Percentiles rank a stretch among this genome's conserved stretches.
These are phyloP conservation scores for Porites australiensis DNA, from an alignment of 64 coral and sea anemone species.

Conservation along the genomic window DNA sequence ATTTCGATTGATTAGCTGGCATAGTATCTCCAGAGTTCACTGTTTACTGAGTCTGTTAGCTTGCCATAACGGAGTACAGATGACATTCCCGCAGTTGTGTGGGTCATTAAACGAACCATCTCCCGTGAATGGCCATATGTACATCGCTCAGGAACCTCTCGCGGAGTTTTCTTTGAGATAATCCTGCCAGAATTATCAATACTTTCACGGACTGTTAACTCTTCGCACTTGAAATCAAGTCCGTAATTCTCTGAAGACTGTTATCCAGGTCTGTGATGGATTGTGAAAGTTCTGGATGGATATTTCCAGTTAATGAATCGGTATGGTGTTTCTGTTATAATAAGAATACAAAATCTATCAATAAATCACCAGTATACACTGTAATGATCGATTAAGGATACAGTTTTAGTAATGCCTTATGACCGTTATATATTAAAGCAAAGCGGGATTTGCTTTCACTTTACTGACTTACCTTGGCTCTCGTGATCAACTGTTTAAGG, in stretches of 20 bases:
- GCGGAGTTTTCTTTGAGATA: no score
- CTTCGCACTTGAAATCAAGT: conserved; percentile 12
- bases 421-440: background rate
- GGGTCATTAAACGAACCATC: no score
- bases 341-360: background rate
- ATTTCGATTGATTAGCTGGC: no score
- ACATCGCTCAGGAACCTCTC: no score
- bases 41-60: no score
- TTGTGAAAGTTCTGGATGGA: conserved; percentile 44
- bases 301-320: conserved; percentile 31
- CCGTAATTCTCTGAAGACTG: conserved; percentile 47
- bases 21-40: no score
- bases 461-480: conserved; percentile 67
- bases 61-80: no score
- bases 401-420: no score
- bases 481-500: conserved; percentile 88
- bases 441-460: background rate
- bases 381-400: no score
- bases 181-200: no score
- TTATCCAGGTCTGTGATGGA: conserved; percentile 44
- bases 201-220: background rate
- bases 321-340: conserved; percentile 67
- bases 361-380: background rate
- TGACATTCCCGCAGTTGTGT: no score
- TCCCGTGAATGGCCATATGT: no score